Evolutionary conservation across 2,888 invertebrate genomes (phyloP).

Genomic region (Platycheirus rosarum): DNA sequence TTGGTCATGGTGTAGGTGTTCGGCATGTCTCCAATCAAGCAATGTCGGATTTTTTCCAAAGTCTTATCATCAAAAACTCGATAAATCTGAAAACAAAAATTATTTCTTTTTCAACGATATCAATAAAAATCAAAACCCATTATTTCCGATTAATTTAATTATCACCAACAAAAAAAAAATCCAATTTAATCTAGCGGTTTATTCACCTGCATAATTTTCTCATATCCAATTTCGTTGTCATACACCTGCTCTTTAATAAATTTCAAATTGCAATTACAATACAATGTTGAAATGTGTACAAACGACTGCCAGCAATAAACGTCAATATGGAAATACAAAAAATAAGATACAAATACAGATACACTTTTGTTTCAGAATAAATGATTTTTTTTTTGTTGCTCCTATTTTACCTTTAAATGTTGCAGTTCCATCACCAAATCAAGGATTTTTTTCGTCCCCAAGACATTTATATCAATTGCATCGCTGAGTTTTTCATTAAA

Average conservation of each 20-base stretch:
- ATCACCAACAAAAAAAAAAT: slow-evolving; percentile 12
- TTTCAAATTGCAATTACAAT: slow-evolving; percentile 82
- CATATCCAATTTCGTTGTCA: slow-evolving; percentile 82
- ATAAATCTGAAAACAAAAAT: slow-evolving; percentile 80
- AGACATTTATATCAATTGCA: slow-evolving; percentile 82
- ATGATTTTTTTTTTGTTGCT: slow-evolving; percentile 27
- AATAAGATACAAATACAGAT: slow-evolving; percentile 67
- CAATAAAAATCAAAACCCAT: slow-evolving; percentile 31
- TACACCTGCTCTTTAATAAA: slow-evolving; percentile 82
- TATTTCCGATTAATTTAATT: slow-evolving; percentile 28
- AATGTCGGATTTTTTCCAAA: slow-evolving; percentile 81
- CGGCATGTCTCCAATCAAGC: slow-evolving; percentile 82
- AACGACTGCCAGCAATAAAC: slow-evolving; percentile 79
- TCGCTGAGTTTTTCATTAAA: slow-evolving; percentile 83
- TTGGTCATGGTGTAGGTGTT: slow-evolving; percentile 83
- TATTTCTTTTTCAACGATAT: slow-evolving; percentile 9
- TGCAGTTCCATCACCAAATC: slow-evolving; percentile 82
- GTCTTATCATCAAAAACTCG: slow-evolving; percentile 81
- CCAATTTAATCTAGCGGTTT: slow-evolving; percentile 37
- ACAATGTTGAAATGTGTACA: slow-evolving; percentile 82
- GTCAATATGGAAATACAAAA: slow-evolving; percentile 59
- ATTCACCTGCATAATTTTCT: slow-evolving; percentile 82
- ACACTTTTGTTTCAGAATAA: slow-evolving; percentile 63
- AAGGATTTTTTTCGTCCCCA: slow-evolving; percentile 83
- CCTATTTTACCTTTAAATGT: slow-evolving; percentile 80